Base-by-base conservation (phyloP, 2,797 vertebrate genomes). In the Melanotaenia trifasciata region DNA sequence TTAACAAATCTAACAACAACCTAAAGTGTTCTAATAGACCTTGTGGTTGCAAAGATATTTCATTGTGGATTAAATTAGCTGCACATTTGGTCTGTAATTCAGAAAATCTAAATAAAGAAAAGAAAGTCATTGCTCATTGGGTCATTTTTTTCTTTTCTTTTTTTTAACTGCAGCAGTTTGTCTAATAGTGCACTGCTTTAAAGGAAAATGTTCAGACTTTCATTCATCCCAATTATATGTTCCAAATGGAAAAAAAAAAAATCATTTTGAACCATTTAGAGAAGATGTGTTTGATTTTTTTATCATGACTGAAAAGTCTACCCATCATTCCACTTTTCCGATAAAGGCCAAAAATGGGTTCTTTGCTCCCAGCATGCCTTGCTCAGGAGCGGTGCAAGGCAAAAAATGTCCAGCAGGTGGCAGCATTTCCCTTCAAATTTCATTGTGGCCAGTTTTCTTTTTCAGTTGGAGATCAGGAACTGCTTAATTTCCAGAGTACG, bases 381-480 rank as follows among this genome's bases (percentile, higher is more conserved):
- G 71, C 43, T 54, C 54, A 43, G 61, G 40, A 8, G 30, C 58
- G 64, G 26, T 74, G 86, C 76, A 84, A 67, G 0, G 20, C 13
- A 11, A 4, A 30, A 43, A 10, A 7, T 0, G 22, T 70, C 86
- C 90, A 89, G 74, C 79, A 92, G 90, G 51, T 83, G 87, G 12
- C 88, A 88, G 83, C 53, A 7, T 79, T 83, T 72, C 74, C 30
- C 70, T 78, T 70, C 6, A 14, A 20, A 79, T 76, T 14, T 72
- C 33, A 28, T 36, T 1, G 4, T 1, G 10, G 32, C 18, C 33
- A 0, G 5, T 2, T 80, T 35, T 6, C 60, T 64, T 13, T 60
- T 10, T 24, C 30, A 43, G 68, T 32, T 35, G 45, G 50, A 53
- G 35, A 58, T 65, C 11, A 32, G 12, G 26, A 35, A 30, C 6